Percentiles rank a stretch among this genome's conserved stretches.
Evolutionary conservation across 2,113 vertebrate species (phyloP).

Genomic region (Coracopsis vasa): DNA sequence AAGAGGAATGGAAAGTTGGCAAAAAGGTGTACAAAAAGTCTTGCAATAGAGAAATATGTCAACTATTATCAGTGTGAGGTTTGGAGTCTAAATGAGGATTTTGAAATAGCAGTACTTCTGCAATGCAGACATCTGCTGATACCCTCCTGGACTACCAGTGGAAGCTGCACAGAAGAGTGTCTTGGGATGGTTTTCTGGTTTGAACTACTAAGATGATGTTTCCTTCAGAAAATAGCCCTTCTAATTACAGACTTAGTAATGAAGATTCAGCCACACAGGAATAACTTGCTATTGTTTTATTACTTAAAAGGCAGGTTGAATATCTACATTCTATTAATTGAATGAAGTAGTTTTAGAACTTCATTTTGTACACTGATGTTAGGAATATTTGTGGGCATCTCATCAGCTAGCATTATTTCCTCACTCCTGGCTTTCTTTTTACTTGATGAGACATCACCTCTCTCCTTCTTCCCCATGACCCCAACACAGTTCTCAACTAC

Average conservation of each 20-base stretch:
- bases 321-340: not conserved
- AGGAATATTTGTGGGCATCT: not conserved
- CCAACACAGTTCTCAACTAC: not conserved
- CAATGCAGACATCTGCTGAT: not conserved
- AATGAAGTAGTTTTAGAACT: not conserved
- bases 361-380: not conserved
- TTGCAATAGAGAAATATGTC: not conserved
- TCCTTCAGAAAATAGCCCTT: not conserved
- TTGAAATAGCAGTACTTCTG: not conserved
- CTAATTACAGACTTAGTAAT: not conserved
- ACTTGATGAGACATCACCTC: not conserved
- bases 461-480: not conserved
- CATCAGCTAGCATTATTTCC: not conserved
- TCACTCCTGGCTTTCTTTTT: not conserved
- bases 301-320: not conserved
- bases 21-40: not conserved
- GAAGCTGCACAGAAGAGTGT: not conserved
- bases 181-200: not conserved
- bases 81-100: not conserved
- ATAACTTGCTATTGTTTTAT: not conserved
- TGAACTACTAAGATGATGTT: not conserved
- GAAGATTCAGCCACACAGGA: not conserved
- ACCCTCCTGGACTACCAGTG: not conserved
- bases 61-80: not conserved
- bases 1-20: not conserved